Conservation (phyloP, 1,140 invertebrate species). For the Probaryconus sp. region DNA sequence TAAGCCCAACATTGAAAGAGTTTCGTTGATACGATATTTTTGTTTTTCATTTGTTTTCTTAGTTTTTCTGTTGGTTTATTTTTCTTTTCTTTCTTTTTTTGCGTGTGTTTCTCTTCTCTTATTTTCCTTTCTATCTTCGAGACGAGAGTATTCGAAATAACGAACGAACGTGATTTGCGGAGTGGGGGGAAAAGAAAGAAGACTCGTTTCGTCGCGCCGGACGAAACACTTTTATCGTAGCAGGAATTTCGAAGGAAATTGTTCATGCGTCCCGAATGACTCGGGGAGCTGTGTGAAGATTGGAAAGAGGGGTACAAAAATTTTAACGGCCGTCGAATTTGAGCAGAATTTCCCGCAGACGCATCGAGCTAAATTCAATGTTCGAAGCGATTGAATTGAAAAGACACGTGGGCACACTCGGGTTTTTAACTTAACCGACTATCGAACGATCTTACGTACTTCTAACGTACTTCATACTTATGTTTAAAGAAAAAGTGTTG, state of each 20-base stretch:
- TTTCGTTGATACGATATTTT: slow-evolving; percentile 40
- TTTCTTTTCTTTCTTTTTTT: no score
- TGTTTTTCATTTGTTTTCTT: no score
- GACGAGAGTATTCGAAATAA: slow-evolving; percentile 29
- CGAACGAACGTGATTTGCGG: slow-evolving; percentile 33
- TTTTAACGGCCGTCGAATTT: slow-evolving; percentile 27
- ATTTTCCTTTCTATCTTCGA: slow-evolving; percentile 17
- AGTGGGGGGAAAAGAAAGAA: slow-evolving; percentile 20
- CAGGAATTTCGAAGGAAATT: slow-evolving; percentile 41
- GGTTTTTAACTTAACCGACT: slow-evolving; percentile 38
- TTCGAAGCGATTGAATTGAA: slow-evolving; percentile 25
- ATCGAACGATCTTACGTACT: slow-evolving; percentile 54
- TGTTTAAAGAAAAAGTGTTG: slow-evolving; percentile 42
- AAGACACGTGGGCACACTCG: slow-evolving; percentile 34
- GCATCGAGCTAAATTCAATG: slow-evolving; percentile 25
- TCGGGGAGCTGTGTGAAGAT: slow-evolving; percentile 31
- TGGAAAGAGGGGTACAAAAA: slow-evolving; percentile 44
- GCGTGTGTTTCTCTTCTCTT: slow-evolving; percentile 4
- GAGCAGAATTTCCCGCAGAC: slow-evolving; percentile 21
- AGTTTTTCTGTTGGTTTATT: no score
- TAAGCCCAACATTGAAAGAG: slow-evolving; percentile 34
- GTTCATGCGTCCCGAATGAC: slow-evolving; percentile 24
- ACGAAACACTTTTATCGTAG: slow-evolving; percentile 33
- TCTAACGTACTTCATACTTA: slow-evolving; percentile 24
- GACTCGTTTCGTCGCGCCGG: slow-evolving; percentile 17